Evolutionary conservation across 2,888 invertebrate species (phyloP), one percentile per base, ranked within the genome.

Genomic region (Zaprionus bogoriensis): DNA sequence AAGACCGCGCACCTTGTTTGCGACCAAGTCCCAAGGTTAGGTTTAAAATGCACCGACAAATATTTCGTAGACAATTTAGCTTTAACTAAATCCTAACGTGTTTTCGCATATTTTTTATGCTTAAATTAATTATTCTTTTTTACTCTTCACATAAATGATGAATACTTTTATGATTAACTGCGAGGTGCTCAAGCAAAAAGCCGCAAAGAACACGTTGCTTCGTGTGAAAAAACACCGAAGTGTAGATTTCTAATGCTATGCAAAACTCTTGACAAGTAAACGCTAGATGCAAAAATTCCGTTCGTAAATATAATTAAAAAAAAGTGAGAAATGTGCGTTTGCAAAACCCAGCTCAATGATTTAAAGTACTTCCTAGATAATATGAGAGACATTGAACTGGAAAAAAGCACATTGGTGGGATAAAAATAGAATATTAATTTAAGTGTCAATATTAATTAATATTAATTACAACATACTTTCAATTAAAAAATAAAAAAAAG

Each of bases 41-140:
- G 6, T 41, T 41, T 51, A 25, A 20, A 61, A 47, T 81, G 74
- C 78, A 63, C 7, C 30, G 44, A 22, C 42, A 54, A 36, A 39
- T 55, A 39, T 50, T 53, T n/a, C n/a, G n/a, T 55, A 57, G 42
- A 39, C 20, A 38, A 48, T 62, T 32, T 57, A 47, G 39, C 30
- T 23, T 38, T 60, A 58, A 55, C 79, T 54, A 46, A 76, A 63
- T 77, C n/a, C 41, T 47, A 67, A 67, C 58, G 14, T 47, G 41
- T 65, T 77, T 54, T 45, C 77, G 71, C 61, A 70, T 55, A 62
- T 71, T 60, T 60, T 41, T 65, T 17, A 53, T 63, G 22, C 50
- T 32, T 48, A 48, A 41, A 47, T 58, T 48, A 60, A 46, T 25
- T 17, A 41, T 39, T 41, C 44, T 46, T 59, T 51, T 38, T 50